Base-by-base conservation (phyloP, 2,797 vertebrate genomes). In the Leucoraja ocellata region DNA sequence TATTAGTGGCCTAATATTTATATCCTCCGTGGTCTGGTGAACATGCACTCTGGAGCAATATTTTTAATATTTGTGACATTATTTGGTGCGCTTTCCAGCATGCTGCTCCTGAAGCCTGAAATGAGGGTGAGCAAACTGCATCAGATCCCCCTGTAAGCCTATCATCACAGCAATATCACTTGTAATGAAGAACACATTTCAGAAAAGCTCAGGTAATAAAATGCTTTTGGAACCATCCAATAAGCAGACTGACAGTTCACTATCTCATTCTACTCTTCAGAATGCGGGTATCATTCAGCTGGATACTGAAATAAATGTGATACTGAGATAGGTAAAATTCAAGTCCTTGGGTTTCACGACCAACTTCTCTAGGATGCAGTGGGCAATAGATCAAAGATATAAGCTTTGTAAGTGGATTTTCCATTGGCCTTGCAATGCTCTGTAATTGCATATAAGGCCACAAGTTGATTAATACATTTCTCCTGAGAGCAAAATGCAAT, bases 111-210 rank as follows among this genome's bases (percentile, higher is more conserved):
- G 83, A 86, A 86, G 83, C 28, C 25, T 63, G 58, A 32, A 63
- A 65, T 63, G 58, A 86, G 16, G 83, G 4, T 65, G 28, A 88
- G 63, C 65, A 63, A 88, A 68, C 36, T 0, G 14, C 28, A 68
- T 21, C 4, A 16, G 61, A 88, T 88, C 63, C n/a, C 32, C 28
- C 4, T 88, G 63, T 88, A 88, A 21, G 16, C 68, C 84, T 88
- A 16, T 88, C 63, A 36, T 68, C 84, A 21, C 36, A 6, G 18
- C n/a, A 88, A 68, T 68, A 36, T 88, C 63, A 88, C 32, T 0
- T 36, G n/a, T 36, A 88, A 68, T 9, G 32, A 65, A 32, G 84
- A 68, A 68, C 84, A 88, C n/a, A 88, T 88, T 88, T 88, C 63
- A 88, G n/a, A 21, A 36, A 88, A 68, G 61, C 14, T 14, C 58